These are phyloP conservation scores for Gymnoscelis rufifasciata DNA, from an alignment of 2,888 invertebrate genomes.

Conservation along the genomic window DNA sequence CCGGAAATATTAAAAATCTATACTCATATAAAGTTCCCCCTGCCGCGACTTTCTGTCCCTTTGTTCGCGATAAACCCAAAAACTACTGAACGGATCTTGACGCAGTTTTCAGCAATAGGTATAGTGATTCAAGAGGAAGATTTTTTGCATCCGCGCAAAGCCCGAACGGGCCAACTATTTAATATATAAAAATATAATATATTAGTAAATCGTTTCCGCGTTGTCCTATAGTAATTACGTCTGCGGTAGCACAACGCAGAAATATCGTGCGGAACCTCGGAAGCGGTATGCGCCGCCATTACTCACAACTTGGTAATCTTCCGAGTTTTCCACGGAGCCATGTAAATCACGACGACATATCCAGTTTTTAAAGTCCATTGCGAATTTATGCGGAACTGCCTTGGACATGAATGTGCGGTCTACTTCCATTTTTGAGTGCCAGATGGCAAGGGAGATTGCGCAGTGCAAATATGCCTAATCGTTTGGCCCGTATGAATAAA, in stretches of 20 bases:
- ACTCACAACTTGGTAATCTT: slow-evolving; percentile 25
- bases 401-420: slow-evolving; percentile 12
- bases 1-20: too few species aligned
- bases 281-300: slow-evolving; percentile 19
- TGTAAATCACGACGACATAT: slow-evolving; percentile 20
- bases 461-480: slow-evolving; percentile 7
- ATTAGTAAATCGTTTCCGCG: too few species aligned
- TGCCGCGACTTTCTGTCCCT: too few species aligned
- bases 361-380: slow-evolving; percentile 19
- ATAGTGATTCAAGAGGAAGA: too few species aligned
- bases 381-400: slow-evolving; percentile 19
- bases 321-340: slow-evolving; percentile 21
- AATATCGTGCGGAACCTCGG: slow-evolving; percentile 11
- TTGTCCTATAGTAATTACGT: slow-evolving; percentile 2
- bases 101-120: too few species aligned
- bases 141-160: too few species aligned
- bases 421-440: slow-evolving; percentile 8
- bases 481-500: too few species aligned
- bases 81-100: too few species aligned
- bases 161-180: too few species aligned
- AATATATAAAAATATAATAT: neutral
- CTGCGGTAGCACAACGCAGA: slow-evolving; percentile 6
- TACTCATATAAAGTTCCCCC: too few species aligned
- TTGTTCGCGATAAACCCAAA: too few species aligned
- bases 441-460: slow-evolving; percentile 12